Conservation (phyloP, 2,113 vertebrate species). For the Leucopternis melanops region DNA sequence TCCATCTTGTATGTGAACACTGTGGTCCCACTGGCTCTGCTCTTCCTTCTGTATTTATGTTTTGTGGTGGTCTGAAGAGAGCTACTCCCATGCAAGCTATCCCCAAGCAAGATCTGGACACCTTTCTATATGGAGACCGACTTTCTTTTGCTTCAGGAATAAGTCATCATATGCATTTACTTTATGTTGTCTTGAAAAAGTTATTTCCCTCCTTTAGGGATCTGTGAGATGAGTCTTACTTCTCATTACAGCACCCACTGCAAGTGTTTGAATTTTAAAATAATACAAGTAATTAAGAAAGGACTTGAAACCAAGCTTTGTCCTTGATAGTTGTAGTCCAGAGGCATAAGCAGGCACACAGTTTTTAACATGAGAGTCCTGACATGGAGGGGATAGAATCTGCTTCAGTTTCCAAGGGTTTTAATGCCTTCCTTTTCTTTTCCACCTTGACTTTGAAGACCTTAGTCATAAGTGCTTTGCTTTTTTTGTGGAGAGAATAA, state of each 20-base stretch:
- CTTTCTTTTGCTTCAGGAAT: neutral
- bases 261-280: neutral
- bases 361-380: neutral
- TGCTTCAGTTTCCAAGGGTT: neutral
- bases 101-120: neutral
- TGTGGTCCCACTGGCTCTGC: neutral
- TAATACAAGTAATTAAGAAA: neutral
- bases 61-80: neutral
- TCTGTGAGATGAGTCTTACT: neutral
- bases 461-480: neutral
- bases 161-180: neutral
- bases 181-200: neutral
- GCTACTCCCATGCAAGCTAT: neutral
- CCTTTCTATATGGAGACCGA: neutral
- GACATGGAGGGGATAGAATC: neutral
- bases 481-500: neutral
- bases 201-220: neutral
- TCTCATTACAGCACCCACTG: neutral
- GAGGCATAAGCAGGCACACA: neutral
- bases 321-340: neutral
- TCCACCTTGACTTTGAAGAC: neutral
- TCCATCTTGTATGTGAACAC: neutral
- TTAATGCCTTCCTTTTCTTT: neutral
- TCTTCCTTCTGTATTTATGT: neutral
- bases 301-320: neutral